These are phyloP conservation scores for Philotrypesis tridentata DNA, from an alignment of 1,140 invertebrate genomes.

Conservation along the genomic window DNA sequence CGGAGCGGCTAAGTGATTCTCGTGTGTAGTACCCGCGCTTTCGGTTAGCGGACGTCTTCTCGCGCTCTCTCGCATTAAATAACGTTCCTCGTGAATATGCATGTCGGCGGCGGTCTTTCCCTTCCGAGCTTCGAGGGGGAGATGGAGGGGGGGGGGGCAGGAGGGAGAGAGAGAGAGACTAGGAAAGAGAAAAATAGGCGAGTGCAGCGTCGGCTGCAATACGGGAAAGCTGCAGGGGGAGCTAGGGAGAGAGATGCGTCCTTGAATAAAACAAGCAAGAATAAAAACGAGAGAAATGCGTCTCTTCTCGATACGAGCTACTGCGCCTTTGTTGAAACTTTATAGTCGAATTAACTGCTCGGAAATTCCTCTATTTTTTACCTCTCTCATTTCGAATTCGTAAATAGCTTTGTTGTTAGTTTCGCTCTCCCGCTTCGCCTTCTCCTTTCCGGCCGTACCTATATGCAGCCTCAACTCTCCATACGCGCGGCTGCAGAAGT, in stretches of 20 bases:
- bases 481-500: too few species aligned
- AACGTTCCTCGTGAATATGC: conserved; percentile 47
- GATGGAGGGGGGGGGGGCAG: too few species aligned
- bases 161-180: too few species aligned
- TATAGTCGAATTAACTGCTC: conserved; percentile 49
- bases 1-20: conserved; percentile 41
- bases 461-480: neutral
- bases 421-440: neutral
- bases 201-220: conserved; percentile 17
- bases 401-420: conserved; percentile 34
- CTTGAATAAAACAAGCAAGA: conserved; percentile 48
- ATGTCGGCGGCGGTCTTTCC: conserved; percentile 15
- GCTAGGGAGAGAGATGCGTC: conserved; percentile 36
- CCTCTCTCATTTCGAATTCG: conserved; percentile 39
- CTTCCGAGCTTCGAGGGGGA: neutral
- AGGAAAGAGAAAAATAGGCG: conserved; percentile 14
- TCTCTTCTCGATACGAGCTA: conserved; percentile 35
- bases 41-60: conserved; percentile 42
- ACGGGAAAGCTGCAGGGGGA: conserved; percentile 48
- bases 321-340: conserved; percentile 49
- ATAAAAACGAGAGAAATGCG: conserved; percentile 38
- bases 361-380: conserved; percentile 27
- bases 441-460: neutral
- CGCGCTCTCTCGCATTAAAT: conserved; percentile 42
- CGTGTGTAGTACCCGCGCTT: conserved; percentile 13